phyloP scores from a whole-genome alignment of 2,797 vertebrate genomes.

The Sebastes aleutianus region DNA sequence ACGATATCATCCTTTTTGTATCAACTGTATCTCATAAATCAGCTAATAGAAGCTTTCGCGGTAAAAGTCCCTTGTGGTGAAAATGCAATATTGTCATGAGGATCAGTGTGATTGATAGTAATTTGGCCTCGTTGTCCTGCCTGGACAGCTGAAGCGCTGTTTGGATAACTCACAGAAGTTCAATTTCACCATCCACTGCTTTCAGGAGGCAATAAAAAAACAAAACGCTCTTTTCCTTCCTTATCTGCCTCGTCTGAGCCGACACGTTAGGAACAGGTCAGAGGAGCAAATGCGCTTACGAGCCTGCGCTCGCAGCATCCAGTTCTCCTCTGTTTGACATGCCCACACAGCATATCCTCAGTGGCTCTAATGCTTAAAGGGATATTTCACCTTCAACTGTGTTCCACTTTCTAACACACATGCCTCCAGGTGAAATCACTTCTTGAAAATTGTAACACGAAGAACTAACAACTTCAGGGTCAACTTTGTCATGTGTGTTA shows the following conservation, averaged over 20 bases:
- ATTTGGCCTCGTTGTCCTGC: constrained; percentile 1
- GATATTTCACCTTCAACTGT: constrained; percentile 19
- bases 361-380: background rate
- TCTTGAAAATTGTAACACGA: background rate
- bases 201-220: constrained; percentile 1
- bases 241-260: constrained; percentile 18
- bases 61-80: background rate
- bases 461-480: background rate
- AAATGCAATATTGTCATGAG: background rate
- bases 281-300: background rate
- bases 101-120: background rate
- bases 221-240: background rate
- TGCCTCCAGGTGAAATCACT: background rate
- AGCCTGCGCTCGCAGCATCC: background rate
- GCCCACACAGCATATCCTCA: background rate
- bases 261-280: constrained; percentile 36
- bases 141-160: background rate
- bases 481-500: background rate
- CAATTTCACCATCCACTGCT: constrained; percentile 41
- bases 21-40: background rate
- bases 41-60: background rate
- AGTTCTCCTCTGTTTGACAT: constrained; percentile 29
- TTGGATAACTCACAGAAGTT: constrained; percentile 32
- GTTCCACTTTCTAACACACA: background rate
- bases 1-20: background rate